Evolutionary conservation across 1,140 invertebrate species (phyloP), one percentile per base, ranked within the genome.

Genomic region (Neodiprion virginianus): DNA sequence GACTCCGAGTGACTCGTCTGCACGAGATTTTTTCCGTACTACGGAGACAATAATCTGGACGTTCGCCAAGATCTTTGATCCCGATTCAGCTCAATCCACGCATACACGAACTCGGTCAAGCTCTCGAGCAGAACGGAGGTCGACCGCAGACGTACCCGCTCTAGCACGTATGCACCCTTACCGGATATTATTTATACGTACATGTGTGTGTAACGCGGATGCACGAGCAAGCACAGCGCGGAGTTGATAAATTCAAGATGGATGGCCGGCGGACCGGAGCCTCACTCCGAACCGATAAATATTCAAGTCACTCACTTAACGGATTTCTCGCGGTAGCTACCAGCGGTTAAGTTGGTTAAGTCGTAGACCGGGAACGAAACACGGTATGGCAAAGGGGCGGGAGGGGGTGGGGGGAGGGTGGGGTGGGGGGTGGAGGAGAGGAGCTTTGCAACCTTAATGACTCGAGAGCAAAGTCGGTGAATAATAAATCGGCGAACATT

Each of bases 271-370:
- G 53, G 28, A 40, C 28, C 28, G 28, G 28, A 40, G 53, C 53
- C n/a, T 61, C 53, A 61, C 53, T 61, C 53, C 53, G 53, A 17
- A 61, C 53, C 53, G 53, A 61, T 61, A 61, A 61, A 61, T 61
- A 61, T 61, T 61, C 53, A 61, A 61, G 53, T 61, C 53, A 61
- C 53, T 61, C 53, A 61, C 53, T 61, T 61, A 61, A 61, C 53
- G 53, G 53, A 61, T 61, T 61, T 61, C 53, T 61, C 53, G n/a
- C 53, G 11, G 28, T 40, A 40, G 28, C 28, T 40, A 40, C 28
- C 28, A 5, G 28, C 28, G 28, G 53, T 17, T 61, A 61, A 61
- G 53, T 61, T 61, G 53, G 53, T 61, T 61, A 61, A 61, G 53
- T 61, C 53, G 53, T 61, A 61, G 11, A 61, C 53, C 53, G 53